A percentile compares a stretch with the other conserved stretches of the same genome.
These are phyloP conservation scores for Nephrocerus scutellatus DNA, from an alignment of 2,888 invertebrate genomes.

Conservation along the genomic window DNA sequence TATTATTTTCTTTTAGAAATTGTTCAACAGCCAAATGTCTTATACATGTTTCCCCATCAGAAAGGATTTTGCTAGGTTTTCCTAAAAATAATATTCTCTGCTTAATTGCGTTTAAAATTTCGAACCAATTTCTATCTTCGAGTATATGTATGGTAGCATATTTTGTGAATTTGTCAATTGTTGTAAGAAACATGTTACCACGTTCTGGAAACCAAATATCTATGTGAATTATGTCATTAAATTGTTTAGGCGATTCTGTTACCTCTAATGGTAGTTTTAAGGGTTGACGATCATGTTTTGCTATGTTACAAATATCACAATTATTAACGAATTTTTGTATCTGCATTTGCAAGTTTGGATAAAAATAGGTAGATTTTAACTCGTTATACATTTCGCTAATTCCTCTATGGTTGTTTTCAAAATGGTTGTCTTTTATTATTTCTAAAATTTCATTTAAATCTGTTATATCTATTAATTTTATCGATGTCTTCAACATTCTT, in stretches of 20 bases:
- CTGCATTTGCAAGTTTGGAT: conserved; percentile 16
- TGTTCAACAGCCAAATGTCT: conserved; percentile 4
- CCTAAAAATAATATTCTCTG: conserved; percentile 6
- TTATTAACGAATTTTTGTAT: conserved; percentile 15
- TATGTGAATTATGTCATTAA: conserved; percentile 22
- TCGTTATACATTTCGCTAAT: conserved; percentile 6
- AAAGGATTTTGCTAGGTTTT: conserved; percentile 13
- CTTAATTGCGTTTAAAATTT: conserved; percentile 10
- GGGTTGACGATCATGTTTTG: conserved; percentile 24
- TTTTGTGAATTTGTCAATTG: conserved; percentile 11
- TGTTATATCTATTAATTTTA: too few species aligned
- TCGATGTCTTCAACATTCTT: too few species aligned
- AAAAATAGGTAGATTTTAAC: conserved; percentile 11
- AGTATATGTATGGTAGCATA: conserved; percentile 7
- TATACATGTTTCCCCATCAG: conserved; percentile 7
- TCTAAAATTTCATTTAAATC: conserved; percentile 5
- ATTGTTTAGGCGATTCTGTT: conserved; percentile 19
- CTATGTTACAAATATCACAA: conserved; percentile 20
- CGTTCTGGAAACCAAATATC: conserved; percentile 9
- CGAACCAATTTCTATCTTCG: conserved; percentile 5
- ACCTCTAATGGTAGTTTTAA: conserved; percentile 18
- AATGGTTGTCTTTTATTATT: conserved; percentile 16
- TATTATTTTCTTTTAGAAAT: conserved; percentile 10
- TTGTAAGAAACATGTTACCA: conserved; percentile 8
- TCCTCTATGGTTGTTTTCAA: conserved; percentile 13